These are phyloP conservation scores for Tichodroma muraria DNA, from an alignment of 2,113 vertebrate genomes.

Conservation along the genomic window DNA sequence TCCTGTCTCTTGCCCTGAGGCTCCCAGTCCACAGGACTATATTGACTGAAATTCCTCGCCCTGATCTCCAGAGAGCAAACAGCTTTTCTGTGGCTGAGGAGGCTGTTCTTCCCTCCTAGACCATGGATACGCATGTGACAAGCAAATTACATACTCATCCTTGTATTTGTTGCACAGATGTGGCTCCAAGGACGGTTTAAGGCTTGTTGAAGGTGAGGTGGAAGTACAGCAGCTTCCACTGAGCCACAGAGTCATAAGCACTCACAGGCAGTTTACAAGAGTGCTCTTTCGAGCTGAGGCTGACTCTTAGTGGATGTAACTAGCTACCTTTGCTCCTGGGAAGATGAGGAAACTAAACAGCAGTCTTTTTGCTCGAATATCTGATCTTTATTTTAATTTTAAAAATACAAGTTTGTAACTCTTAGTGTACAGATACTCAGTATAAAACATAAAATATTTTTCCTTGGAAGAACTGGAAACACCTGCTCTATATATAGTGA, in stretches of 20 bases:
- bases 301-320: not conserved
- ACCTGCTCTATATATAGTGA: not conserved
- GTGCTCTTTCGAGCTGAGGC: not conserved
- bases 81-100: not conserved
- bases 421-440: fast-evolving
- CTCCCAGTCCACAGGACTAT: not conserved
- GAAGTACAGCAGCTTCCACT: not conserved
- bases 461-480: not conserved
- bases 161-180: not conserved
- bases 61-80: not conserved
- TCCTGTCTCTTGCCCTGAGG: not conserved
- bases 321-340: not conserved
- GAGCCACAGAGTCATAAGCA: not conserved
- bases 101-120: not conserved
- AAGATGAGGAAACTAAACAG: not conserved
- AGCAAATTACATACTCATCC: not conserved
- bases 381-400: not conserved
- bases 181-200: not conserved
- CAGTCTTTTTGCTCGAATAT: not conserved
- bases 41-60: not conserved
- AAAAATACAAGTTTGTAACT: not conserved
- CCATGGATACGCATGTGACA: not conserved
- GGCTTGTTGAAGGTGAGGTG: not conserved
- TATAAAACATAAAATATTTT: not conserved
- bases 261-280: not conserved